phyloP scores from a whole-genome alignment of 2,888 invertebrate species.

The Pilophorus perplexus region DNA sequence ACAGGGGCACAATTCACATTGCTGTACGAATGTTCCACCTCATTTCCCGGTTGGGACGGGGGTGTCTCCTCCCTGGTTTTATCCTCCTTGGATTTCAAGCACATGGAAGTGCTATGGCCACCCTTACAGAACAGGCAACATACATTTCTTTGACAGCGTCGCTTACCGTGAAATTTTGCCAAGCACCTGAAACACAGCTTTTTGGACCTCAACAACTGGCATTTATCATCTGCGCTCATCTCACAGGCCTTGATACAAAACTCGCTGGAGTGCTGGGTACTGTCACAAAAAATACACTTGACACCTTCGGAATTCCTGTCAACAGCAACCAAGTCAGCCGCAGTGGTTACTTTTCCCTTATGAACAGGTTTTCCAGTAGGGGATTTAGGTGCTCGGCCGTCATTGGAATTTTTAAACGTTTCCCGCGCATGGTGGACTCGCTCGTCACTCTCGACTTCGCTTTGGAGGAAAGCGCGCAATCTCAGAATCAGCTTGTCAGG shows the following conservation, averaged over 20 bases:
- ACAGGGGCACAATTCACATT: background rate
- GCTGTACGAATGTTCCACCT: background rate
- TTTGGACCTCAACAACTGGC: background rate
- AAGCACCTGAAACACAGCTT: conserved; percentile 1
- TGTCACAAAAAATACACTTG: conserved; percentile 8
- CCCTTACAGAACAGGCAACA: background rate
- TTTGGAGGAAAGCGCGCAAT: background rate
- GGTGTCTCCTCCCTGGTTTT: background rate
- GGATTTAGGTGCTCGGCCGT: too few relatives aligned
- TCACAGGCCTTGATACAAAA: background rate
- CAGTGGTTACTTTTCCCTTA: conserved; percentile 1
- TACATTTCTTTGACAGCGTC: background rate
- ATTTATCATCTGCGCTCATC: background rate
- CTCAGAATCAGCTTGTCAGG: background rate
- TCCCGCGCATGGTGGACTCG: background rate
- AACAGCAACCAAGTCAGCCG: conserved; percentile 1
- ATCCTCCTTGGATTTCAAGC: background rate
- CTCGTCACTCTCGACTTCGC: conserved; percentile 23
- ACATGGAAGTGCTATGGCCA: background rate
- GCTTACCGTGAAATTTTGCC: background rate
- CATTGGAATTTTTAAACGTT: background rate
- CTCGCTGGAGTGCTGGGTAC: conserved; percentile 1
- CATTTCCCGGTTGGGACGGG: background rate
- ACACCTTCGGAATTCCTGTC: background rate
- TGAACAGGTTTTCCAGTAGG: background rate